Conservation (phyloP, 2,888 invertebrate species). For the Acleris holmiana region DNA sequence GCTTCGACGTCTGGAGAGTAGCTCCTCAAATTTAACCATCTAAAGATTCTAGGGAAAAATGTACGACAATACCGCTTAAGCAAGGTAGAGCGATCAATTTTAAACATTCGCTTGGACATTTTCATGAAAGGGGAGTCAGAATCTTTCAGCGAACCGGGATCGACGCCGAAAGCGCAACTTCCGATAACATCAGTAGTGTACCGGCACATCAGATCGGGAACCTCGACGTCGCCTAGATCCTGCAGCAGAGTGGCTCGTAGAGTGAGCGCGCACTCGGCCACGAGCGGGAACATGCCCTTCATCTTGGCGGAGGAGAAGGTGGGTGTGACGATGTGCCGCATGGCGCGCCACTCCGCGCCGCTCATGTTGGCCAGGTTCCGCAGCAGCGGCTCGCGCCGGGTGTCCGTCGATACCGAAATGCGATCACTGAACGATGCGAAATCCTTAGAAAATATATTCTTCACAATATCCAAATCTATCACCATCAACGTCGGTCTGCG, state of each 20-base stretch:
- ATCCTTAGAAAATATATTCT: conserved; percentile 66
- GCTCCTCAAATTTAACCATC: conserved; percentile 70
- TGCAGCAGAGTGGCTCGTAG: conserved; percentile 58
- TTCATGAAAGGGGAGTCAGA: conserved; percentile 71
- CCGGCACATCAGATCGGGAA: conserved; percentile 68
- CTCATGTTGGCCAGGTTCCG: conserved; percentile 78
- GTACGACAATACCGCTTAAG: conserved; percentile 74
- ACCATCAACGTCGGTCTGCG: conserved; percentile 74
- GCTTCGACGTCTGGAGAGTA: conserved; percentile 72
- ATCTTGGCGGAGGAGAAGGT: conserved; percentile 80
- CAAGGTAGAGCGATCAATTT: conserved; percentile 63
- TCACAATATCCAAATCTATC: conserved; percentile 70
- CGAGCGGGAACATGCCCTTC: conserved; percentile 79
- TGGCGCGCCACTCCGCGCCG: conserved; percentile 76
- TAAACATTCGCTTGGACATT: conserved; percentile 79
- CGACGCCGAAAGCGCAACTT: conserved; percentile 77
- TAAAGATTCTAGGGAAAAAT: conserved; percentile 73
- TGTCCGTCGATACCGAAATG: conserved; percentile 71
- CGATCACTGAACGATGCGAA: conserved; percentile 73
- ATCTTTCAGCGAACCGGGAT: conserved; percentile 70
- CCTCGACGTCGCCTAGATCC: conserved; percentile 60
- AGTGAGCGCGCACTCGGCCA: conserved; percentile 69
- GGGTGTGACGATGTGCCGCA: conserved; percentile 76
- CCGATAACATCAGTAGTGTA: conserved; percentile 79
- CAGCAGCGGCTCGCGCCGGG: conserved; percentile 72